A percentile compares a stretch with the other conserved stretches of the same genome.
phyloP scores from a whole-genome alignment of 2,797 vertebrate species.

The Enteromius afrohamiltoni region DNA sequence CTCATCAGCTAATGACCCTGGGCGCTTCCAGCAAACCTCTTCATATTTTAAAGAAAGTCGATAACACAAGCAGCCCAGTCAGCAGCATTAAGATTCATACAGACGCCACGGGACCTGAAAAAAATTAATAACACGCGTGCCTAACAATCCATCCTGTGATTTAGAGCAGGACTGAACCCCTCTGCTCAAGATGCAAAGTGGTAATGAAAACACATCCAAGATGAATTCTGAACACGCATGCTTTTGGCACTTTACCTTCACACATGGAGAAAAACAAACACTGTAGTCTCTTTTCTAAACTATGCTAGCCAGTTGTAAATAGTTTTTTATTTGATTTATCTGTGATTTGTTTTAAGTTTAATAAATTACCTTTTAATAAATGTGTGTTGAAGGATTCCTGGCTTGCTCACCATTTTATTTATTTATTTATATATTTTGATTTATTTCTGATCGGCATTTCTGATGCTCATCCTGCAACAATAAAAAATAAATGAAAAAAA shows the following conservation, averaged over 20 bases:
- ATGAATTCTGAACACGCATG: slow-evolving; percentile 76
- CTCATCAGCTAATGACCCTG: slow-evolving; percentile 86
- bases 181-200: slow-evolving; percentile 81
- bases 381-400: neutral
- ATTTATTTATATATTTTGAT: neutral
- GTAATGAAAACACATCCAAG: slow-evolving; percentile 78
- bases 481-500: no score
- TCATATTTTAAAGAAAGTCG: slow-evolving; percentile 88
- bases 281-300: neutral
- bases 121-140: slow-evolving; percentile 87
- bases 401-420: neutral
- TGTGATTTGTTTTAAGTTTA: neutral
- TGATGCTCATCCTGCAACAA: neutral
- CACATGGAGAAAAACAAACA: slow-evolving; percentile 11
- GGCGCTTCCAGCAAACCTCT: slow-evolving; percentile 85
- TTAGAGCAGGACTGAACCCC: slow-evolving; percentile 78
- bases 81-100: slow-evolving; percentile 85
- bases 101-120: slow-evolving; percentile 80
- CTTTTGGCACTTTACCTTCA: slow-evolving; percentile 58
- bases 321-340: neutral
- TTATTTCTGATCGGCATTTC: neutral
- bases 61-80: slow-evolving; percentile 81
- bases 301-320: neutral
- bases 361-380: neutral
- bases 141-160: slow-evolving; percentile 85